Evolutionary conservation across 2,888 invertebrate genomes (phyloP).

Genomic region (Eilema caniola): DNA sequence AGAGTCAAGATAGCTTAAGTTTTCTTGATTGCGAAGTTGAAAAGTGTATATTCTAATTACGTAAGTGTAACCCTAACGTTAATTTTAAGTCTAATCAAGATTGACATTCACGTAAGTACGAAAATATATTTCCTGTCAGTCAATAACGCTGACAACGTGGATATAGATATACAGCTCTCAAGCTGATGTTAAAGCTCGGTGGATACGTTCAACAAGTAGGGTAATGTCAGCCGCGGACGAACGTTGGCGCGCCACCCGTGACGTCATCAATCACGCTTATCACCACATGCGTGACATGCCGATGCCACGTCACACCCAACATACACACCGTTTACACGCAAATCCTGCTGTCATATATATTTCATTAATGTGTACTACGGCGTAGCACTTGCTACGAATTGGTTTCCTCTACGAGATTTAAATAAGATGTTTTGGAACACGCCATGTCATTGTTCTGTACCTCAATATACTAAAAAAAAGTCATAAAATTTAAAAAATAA

Average conservation of each 20-base stretch:
- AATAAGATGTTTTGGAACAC: neutral
- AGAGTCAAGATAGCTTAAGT: too few species aligned
- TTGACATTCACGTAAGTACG: slow-evolving; percentile 31
- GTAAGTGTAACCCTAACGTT: neutral
- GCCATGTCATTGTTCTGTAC: neutral
- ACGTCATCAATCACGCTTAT: slow-evolving; percentile 84
- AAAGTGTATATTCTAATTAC: too few species aligned
- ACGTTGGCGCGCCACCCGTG: slow-evolving; percentile 55
- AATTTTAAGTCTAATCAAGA: slow-evolving; percentile 16
- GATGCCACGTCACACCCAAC: slow-evolving; percentile 54
- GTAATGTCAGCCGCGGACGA: slow-evolving; percentile 56
- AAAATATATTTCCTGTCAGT: slow-evolving; percentile 50
- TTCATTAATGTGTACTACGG: slow-evolving; percentile 26
- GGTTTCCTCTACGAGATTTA: neutral
- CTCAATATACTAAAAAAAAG: neutral
- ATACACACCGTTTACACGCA: slow-evolving; percentile 40
- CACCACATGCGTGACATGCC: slow-evolving; percentile 59
- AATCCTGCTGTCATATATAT: slow-evolving; percentile 24
- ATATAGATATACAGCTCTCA: slow-evolving; percentile 43
- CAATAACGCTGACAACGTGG: slow-evolving; percentile 48
- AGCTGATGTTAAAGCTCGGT: slow-evolving; percentile 40
- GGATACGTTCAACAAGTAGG: slow-evolving; percentile 58
- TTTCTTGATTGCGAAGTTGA: too few species aligned
- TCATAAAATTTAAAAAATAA: neutral
- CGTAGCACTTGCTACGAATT: slow-evolving; percentile 16